Conservation (phyloP, 1,140 invertebrate genomes). For the Ceratosolen fusciceps region DNA sequence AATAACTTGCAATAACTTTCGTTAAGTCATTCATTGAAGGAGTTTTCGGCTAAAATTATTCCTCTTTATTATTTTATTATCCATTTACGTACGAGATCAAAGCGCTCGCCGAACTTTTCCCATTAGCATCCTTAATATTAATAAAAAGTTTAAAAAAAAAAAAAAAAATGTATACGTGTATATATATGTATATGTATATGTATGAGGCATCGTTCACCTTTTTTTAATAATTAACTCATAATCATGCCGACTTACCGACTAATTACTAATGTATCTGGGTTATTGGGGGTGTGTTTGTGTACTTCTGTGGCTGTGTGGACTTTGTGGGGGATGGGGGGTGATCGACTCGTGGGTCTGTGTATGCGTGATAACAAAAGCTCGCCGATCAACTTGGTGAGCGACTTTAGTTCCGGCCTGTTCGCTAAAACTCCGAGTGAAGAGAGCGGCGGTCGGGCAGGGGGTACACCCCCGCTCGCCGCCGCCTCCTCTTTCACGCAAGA, state of each 20-base stretch:
- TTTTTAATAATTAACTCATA: constrained; percentile 36
- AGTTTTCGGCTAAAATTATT: no score
- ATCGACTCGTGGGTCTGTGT: no score
- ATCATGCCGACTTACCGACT: constrained; percentile 55
- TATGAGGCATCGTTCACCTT: neutral
- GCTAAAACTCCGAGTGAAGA: constrained; percentile 90
- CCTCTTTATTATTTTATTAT: no score
- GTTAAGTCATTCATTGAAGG: no score
- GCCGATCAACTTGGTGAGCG: constrained; percentile 89
- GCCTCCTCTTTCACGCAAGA: constrained; percentile 71
- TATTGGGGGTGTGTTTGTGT: constrained; percentile 56
- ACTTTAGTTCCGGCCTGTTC: constrained; percentile 89
- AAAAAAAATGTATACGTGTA: no score
- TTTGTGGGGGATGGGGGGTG: no score
- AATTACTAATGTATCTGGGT: constrained; percentile 67
- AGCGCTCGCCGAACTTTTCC: neutral
- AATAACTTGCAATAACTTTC: no score
- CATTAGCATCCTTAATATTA: neutral
- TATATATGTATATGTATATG: no score
- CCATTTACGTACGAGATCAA: neutral
- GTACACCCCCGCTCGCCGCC: constrained; percentile 69
- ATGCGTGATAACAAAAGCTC: constrained; percentile 81
- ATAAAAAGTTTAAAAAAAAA: neutral
- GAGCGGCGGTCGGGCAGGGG: constrained; percentile 74
- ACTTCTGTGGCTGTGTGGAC: no score